Base-by-base conservation (phyloP, 30 jellyfish, hydroid and myxozoan species). In the Calvadosia cruxmelitensis region DNA sequence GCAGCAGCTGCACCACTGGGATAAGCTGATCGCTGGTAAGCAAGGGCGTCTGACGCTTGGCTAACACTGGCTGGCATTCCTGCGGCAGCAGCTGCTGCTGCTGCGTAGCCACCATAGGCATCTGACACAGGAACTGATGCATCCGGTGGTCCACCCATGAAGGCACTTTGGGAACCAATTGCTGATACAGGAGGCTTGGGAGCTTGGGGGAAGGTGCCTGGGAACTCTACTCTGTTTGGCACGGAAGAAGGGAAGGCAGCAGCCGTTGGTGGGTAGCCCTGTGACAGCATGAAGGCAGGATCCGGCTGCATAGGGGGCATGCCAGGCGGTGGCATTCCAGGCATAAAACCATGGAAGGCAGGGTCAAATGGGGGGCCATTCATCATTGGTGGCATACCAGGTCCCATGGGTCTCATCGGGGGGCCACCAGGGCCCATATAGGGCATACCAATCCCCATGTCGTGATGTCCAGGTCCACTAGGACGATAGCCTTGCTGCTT, bases 1-100 rank as follows among this genome's bases (percentile, higher is more conserved):
- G 81, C 94, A 34, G 83, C 52, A 73, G 64, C 34, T 36, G 81
- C 84, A 36, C n/a, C n/a, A n/a, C n/a, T n/a, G 20, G 57, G 57
- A 20, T 42, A 42, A 10, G 57, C 57, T 5, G 57, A 42, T 42
- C 57, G 10, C 20, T 42, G 57, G 20, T 42, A 42, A 20, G 15
- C 20, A 20, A 42, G 57, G 10, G 57, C 57, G 20, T 42, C 57
- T 5, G 57, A 20, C 20, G 10, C 15, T 20, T 42, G 57, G 20
- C 57, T 20, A 20, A 42, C 57, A 42, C 20, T 42, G 20, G 57
- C 15, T 10, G 57, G 57, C 15, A 42, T 42, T 10, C 57, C 57
- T 42, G 57, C 57, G 57, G 57, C 57, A 42, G 15, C 57, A 42
- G 20, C 10, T 5, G 10, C 15, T 10, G 57, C 57, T n/a, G n/a